A percentile compares a stretch with the other conserved stretches of the same genome.
Conservation (phyloP, 2,113 vertebrate species). For the Silurus meridionalis region DNA sequence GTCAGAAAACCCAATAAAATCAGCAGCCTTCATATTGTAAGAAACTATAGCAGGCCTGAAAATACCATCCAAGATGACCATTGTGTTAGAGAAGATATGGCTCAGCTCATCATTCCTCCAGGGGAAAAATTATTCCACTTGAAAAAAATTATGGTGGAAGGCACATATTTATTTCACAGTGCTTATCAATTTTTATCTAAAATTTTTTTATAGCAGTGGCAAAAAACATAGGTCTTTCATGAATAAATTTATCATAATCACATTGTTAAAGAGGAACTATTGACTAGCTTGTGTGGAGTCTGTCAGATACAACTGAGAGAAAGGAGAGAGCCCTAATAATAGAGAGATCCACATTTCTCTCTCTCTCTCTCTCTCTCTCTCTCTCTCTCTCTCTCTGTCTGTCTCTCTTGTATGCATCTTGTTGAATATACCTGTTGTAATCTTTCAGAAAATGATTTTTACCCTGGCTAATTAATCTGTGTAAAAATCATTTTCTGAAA, state of each 20-base stretch:
- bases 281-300: background rate
- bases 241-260: background rate
- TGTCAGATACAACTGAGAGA: background rate
- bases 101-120: background rate
- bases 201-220: slow-evolving; percentile 32
- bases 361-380: background rate
- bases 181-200: background rate
- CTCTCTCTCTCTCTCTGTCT: background rate
- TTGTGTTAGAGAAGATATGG: slow-evolving; percentile 6
- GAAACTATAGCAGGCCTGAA: background rate
- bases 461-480: slow-evolving; percentile 46
- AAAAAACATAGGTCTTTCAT: slow-evolving; percentile 6
- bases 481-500: background rate
- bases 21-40: background rate
- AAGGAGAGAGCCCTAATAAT: background rate
- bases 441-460: slow-evolving; percentile 51
- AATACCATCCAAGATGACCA: background rate
- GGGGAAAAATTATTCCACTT: background rate
- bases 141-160: slow-evolving; percentile 4
- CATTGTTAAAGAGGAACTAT: background rate
- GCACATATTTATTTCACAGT: slow-evolving; percentile 25
- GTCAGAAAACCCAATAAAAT: slow-evolving; percentile 3
- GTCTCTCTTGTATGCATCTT: slow-evolving; percentile 21
- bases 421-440: slow-evolving; percentile 47
- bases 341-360: background rate